These are phyloP conservation scores for Allacma fusca DNA, from an alignment of 2,888 invertebrate species.

Conservation along the genomic window DNA sequence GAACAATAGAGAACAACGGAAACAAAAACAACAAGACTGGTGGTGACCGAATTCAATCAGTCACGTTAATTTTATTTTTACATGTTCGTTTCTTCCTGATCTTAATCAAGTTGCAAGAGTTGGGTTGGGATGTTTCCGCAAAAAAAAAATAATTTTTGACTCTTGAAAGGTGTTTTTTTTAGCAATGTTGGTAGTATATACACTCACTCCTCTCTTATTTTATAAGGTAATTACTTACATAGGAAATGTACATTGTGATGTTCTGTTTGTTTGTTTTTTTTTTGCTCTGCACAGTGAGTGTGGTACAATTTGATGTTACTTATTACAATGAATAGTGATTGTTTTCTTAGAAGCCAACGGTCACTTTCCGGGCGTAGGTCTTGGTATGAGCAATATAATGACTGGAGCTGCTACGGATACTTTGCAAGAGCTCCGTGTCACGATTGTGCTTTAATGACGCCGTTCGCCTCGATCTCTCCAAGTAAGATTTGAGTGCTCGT, in stretches of 20 bases:
- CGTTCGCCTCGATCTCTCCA: constrained; percentile 55
- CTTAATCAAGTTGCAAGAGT: no score
- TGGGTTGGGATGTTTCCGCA: no score
- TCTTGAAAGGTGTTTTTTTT: background rate
- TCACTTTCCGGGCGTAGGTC: constrained; percentile 47
- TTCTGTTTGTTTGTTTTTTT: background rate
- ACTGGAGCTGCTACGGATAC: constrained; percentile 55
- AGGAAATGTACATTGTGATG: background rate
- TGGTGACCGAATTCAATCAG: background rate
- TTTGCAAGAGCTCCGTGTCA: constrained; percentile 56
- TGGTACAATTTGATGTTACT: background rate
- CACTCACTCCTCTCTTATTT: background rate
- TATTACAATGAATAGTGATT: background rate
- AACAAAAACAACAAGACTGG: constrained; percentile 30
- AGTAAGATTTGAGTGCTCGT: constrained; percentile 56
- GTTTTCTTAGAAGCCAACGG: constrained; percentile 34
- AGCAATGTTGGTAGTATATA: background rate
- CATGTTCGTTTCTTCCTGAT: background rate
- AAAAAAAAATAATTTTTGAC: no score
- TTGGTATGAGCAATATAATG: constrained; percentile 61
- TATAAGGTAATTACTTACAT: background rate
- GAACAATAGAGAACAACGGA: no score
- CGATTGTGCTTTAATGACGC: constrained; percentile 46
- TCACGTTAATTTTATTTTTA: constrained; percentile 28
- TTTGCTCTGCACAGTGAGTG: background rate